Conservation (phyloP, 2,888 invertebrate genomes). For the Bugulina stolonifera region DNA sequence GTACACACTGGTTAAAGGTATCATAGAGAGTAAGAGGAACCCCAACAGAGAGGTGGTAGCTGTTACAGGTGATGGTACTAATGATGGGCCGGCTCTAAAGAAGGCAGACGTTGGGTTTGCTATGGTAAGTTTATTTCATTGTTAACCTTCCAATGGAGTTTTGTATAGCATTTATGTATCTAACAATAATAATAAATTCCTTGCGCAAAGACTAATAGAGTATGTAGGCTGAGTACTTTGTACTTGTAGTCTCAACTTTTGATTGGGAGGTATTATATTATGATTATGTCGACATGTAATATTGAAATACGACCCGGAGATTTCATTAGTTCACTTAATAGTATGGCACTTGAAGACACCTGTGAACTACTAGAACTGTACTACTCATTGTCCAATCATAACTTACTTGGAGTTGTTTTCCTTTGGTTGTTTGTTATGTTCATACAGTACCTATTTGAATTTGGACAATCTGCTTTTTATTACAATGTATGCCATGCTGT, state of each 20-base stretch:
- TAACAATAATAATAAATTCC: too few relatives aligned
- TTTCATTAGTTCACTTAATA: too few relatives aligned
- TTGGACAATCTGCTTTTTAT: neutral
- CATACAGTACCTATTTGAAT: neutral
- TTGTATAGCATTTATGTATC: too few relatives aligned
- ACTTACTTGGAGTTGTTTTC: neutral
- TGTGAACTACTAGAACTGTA: too few relatives aligned
- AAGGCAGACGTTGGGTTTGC: slow-evolving; percentile 95
- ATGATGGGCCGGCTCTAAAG: slow-evolving; percentile 89
- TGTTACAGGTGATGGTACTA: slow-evolving; percentile 94
- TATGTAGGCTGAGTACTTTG: too few relatives aligned
- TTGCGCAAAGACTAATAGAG: too few relatives aligned
- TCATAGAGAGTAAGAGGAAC: slow-evolving; percentile 83
- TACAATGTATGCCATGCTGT: neutral
- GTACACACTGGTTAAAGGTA: slow-evolving; percentile 92
- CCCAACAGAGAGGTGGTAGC: slow-evolving; percentile 89
- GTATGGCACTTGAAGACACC: too few relatives aligned
- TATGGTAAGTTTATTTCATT: slow-evolving; percentile 68
- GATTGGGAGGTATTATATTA: too few relatives aligned
- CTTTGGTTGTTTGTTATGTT: neutral
- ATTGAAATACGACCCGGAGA: too few relatives aligned
- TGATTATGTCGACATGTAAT: too few relatives aligned
- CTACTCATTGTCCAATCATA: too few relatives aligned
- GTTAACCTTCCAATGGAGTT: neutral
- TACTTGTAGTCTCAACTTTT: too few relatives aligned